Evolutionary conservation across 2,888 invertebrate genomes (phyloP).

Genomic region (Mactromeris polynyma): DNA sequence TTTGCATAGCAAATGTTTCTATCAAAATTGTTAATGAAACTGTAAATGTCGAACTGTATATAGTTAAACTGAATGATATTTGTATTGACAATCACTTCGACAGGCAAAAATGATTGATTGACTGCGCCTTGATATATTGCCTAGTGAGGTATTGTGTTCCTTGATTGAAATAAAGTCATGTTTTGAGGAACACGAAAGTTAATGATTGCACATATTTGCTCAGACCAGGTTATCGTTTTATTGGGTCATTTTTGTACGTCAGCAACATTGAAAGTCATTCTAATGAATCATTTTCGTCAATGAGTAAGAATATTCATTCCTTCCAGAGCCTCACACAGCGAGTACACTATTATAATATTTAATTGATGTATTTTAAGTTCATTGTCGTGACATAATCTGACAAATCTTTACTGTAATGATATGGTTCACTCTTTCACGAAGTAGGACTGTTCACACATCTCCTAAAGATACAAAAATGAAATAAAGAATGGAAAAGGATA

Average conservation of each 20-base stretch:
- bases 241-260: not conserved
- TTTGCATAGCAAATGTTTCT: not conserved
- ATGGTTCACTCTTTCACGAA: too few relatives aligned
- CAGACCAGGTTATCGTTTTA: not conserved
- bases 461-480: too few relatives aligned
- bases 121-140: slow-evolving; percentile 1
- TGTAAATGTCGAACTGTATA: slow-evolving; percentile 3
- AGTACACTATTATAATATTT: too few relatives aligned
- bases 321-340: too few relatives aligned
- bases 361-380: too few relatives aligned
- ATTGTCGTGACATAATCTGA: too few relatives aligned
- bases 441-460: too few relatives aligned
- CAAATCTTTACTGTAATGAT: too few relatives aligned
- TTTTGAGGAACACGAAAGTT: too few relatives aligned
- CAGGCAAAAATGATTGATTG: slow-evolving; percentile 11
- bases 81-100: not conserved
- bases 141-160: not conserved
- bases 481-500: too few relatives aligned
- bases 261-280: not conserved
- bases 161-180: not conserved
- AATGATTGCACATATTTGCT: not conserved
- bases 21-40: not conserved
- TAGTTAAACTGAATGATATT: slow-evolving; percentile 13
- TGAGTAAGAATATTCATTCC: too few relatives aligned
- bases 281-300: too few relatives aligned